Base-by-base conservation (phyloP, 2,113 vertebrate genomes). In the Mellivora capensis region DNA sequence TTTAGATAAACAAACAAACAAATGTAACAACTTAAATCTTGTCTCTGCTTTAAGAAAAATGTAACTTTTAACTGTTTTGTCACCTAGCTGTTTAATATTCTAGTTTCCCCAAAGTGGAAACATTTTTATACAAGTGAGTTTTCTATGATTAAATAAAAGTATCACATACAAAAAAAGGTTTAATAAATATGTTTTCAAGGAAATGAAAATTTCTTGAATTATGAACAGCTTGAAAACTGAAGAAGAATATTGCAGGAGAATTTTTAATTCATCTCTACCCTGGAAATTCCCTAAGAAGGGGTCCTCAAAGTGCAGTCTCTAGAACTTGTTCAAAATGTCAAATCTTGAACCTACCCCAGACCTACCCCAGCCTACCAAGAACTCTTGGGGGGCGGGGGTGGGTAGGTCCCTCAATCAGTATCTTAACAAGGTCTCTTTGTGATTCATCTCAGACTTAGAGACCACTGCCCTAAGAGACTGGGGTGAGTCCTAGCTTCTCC, bases 51-150 rank as follows among this genome's bases (percentile, higher is more conserved):
- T 91, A 98, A 90, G 61, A 96, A 97, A 98, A 97, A 95, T 98
- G 80, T 97, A 97, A 97, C n/a, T 49, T 95, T 98, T 96, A 93
- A 96, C 98, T 93, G 87, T 96, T 98, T 98, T 98, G 98, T 97
- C 97, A 95, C 90, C 96, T 81, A 97, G 49, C 94, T 98, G 96
- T 98, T 98, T 98, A 91, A 83, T 96, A 84, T 97, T 97, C 98
- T 97, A 96, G 62, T 98, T 98, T 98, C 93, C 85, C 69, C 90
- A 96, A 98, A 96, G 79, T 97, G 98, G 91, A 95, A 97, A 21
- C 29, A 52, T 52, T 79, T 81, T 54, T 37, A 57, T 57, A 5
- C 79, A 57, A 81, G 13, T 39, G 52, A 57, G 23, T 81, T 81
- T 81, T 81, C 52, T 57, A 6, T 27, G 52, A 37, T 57, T 81